phyloP scores from a whole-genome alignment of 2,113 vertebrate species.

The Poecile atricapillus region DNA sequence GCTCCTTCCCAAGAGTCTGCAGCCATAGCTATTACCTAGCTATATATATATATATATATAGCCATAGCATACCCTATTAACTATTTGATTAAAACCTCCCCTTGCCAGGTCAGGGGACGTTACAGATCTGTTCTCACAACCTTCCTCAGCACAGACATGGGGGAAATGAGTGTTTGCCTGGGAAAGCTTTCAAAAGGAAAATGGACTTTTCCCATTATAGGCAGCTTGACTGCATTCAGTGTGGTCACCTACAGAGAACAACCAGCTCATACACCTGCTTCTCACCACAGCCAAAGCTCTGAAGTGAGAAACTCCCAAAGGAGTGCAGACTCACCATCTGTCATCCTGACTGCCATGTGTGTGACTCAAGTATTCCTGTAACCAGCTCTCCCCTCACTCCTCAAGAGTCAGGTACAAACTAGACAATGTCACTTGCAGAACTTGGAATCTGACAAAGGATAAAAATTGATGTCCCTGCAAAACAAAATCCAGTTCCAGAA shows the following conservation, averaged over 20 bases:
- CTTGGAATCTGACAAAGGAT: background rate
- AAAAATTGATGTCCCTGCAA: background rate
- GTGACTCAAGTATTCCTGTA: background rate
- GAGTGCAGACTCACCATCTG: background rate
- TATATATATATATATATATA: no score
- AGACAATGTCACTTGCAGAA: background rate
- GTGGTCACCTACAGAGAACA: background rate
- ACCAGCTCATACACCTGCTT: background rate
- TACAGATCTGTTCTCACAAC: background rate
- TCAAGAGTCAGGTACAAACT: background rate
- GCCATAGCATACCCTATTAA: background rate
- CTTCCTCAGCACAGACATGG: rapidly evolving
- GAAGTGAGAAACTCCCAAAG: background rate
- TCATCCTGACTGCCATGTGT: background rate
- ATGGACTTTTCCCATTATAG: background rate
- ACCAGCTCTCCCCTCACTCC: background rate
- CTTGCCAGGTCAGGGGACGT: rapidly evolving
- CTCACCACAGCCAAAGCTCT: background rate
- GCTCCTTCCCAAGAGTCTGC: background rate
- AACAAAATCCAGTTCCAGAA: background rate
- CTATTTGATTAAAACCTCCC: background rate
- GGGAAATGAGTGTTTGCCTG: rapidly evolving
- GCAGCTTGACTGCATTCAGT: background rate
- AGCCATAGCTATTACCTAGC: background rate
- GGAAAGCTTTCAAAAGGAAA: background rate